A percentile compares a stretch with the other conserved stretches of the same genome.
Conservation (phyloP, 2,888 invertebrate species). For the Strigamia crassipes region DNA sequence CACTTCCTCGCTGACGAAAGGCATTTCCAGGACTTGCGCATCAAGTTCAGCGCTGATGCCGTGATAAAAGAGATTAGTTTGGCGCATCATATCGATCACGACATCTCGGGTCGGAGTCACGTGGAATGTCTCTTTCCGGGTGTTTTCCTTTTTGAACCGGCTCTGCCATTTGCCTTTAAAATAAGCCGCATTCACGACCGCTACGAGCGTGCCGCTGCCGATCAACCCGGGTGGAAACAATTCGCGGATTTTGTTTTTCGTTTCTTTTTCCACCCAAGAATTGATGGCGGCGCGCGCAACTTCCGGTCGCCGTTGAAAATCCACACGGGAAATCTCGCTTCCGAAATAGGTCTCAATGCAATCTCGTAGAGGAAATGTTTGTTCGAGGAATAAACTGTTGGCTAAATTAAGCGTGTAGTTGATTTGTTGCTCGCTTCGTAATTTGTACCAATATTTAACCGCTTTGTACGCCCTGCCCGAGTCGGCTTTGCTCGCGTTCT, state of each 20-base stretch:
- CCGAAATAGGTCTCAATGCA: slow-evolving; percentile 36
- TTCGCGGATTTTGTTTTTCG: slow-evolving; percentile 79
- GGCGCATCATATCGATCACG: slow-evolving; percentile 47
- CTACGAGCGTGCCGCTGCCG: slow-evolving; percentile 54
- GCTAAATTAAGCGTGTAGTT: slow-evolving; percentile 45
- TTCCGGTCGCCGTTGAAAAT: slow-evolving; percentile 65
- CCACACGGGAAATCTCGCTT: slow-evolving; percentile 56
- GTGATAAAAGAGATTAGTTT: slow-evolving; percentile 42
- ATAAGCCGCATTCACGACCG: slow-evolving; percentile 61
- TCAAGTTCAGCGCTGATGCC: slow-evolving; percentile 29
- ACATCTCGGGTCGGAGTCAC: slow-evolving; percentile 62
- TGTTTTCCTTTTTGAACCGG: slow-evolving; percentile 72
- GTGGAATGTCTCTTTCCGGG: slow-evolving; percentile 73
- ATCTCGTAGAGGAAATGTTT: not conserved
- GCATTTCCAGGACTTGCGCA: slow-evolving; percentile 45
- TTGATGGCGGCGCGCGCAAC: slow-evolving; percentile 69
- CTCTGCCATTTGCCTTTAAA: slow-evolving; percentile 67
- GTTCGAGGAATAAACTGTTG: slow-evolving; percentile 41
- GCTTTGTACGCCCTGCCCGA: slow-evolving; percentile 44
- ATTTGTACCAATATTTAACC: slow-evolving; percentile 38
- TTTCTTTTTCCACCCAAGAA: slow-evolving; percentile 77
- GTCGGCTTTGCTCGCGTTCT: slow-evolving; percentile 33
- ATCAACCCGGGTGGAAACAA: slow-evolving; percentile 67
- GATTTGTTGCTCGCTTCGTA: not conserved
- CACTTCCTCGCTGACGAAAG: slow-evolving; percentile 48